Evolutionary conservation across 1,140 invertebrate genomes (phyloP).

Genomic region (Teleopsis dalmanni): DNA sequence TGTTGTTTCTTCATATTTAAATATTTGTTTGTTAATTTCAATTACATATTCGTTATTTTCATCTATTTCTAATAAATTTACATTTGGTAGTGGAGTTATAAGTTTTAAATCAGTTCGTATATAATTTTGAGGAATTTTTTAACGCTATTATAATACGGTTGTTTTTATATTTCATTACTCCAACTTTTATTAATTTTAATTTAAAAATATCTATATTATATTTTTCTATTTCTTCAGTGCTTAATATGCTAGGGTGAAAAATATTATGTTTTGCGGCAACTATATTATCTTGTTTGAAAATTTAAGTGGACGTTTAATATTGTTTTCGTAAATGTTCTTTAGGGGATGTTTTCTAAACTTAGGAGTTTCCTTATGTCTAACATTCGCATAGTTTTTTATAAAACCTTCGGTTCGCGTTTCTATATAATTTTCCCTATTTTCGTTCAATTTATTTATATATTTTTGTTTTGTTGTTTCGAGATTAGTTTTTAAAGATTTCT

Average conservation of each 20-base stretch:
- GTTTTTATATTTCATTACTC: not conserved
- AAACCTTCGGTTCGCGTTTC: slow-evolving; percentile 5
- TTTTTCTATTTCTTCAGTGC: not conserved
- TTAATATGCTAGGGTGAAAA: not conserved
- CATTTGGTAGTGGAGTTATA: no score
- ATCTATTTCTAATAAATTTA: no score
- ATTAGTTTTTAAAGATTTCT: no score
- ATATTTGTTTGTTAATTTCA: no score
- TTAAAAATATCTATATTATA: not conserved
- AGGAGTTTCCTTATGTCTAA: slow-evolving; percentile 16
- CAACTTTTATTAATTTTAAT: not conserved
- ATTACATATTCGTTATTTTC: no score
- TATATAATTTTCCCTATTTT: slow-evolving; percentile 11
- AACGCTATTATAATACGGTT: not conserved
- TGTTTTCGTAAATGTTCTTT: slow-evolving; percentile 11
- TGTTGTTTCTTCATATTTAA: no score
- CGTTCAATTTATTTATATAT: no score
- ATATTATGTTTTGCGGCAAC: not conserved
- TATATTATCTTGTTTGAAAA: slow-evolving; percentile 1
- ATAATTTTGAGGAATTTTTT: no score
- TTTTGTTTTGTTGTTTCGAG: no score
- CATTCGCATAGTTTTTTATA: slow-evolving; percentile 15
- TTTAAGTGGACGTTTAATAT: slow-evolving; percentile 9
- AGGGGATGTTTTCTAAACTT: slow-evolving; percentile 12
- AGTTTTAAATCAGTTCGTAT: no score